Evolutionary conservation across 2,797 vertebrate species (phyloP), one percentile per base, ranked within the genome.

Genomic region (Eulemur coronatus): DNA sequence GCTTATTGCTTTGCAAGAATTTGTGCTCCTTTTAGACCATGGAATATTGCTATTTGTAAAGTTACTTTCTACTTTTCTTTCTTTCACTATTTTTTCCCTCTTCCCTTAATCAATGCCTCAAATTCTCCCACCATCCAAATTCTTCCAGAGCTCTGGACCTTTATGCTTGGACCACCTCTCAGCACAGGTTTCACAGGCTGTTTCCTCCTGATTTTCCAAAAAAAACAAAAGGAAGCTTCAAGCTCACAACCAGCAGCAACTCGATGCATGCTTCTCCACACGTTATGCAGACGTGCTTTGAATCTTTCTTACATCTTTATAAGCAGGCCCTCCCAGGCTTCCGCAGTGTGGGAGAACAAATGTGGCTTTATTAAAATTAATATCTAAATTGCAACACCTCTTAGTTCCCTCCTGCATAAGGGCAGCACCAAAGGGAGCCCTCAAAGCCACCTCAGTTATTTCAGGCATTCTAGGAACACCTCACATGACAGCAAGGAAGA

Each of bases 131-230:
- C 30, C 6, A 43, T 30, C 4, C 7, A n/a, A 46, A 72, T 76
- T 52, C 26, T 9, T 73, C 70, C 46, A 35, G 2, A 17, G 33
- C 17, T 9, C 72, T 30, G 48, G 18, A 43, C 1, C 4, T 48
- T 33, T 61, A 55, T 30, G 3, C 7, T 5, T n/a, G 17, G 11
- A 10, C 52, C 73, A 78, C 72, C 50, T 52, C 41, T 91, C 50
- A 2, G 17, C 15, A 30, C 15, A 14, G 8, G 13, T 30, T 67
- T 75, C 46, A 18, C 5, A 89, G 38, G 33, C 13, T 59, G 4
- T 70, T 67, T 78, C 24, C 22, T 78, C 85, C 20, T 59, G 26
- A 67, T 73, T 94, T 89, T 85, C 15, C 50, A 86, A 87, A 73
- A 0, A 24, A 79, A 12, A 33, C 38, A 55, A 87, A 78, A 75